A percentile compares a stretch with the other conserved stretches of the same genome.
These are phyloP conservation scores for Octodonta nipae DNA, from an alignment of 2,888 invertebrate genomes.

Conservation along the genomic window DNA sequence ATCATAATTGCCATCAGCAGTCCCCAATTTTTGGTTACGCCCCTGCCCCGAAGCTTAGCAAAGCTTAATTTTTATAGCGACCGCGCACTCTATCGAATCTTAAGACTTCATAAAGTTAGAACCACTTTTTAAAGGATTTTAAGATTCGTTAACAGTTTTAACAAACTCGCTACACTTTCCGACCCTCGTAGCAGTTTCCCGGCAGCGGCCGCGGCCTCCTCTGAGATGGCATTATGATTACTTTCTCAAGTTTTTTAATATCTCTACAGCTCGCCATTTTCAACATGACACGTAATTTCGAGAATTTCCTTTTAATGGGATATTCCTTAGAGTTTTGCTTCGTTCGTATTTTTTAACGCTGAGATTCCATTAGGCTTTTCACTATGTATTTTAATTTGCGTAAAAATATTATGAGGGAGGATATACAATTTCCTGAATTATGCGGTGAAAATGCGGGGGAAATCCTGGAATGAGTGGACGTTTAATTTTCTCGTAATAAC, in stretches of 20 bases:
- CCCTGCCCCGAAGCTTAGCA: too few relatives aligned
- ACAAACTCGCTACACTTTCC: constrained; percentile 33
- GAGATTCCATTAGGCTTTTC: too few relatives aligned
- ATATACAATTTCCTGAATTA: too few relatives aligned
- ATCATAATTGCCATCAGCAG: too few relatives aligned
- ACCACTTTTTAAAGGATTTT: constrained; percentile 36
- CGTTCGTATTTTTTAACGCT: constrained; percentile 20
- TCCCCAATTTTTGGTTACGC: too few relatives aligned
- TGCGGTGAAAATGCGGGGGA: too few relatives aligned
- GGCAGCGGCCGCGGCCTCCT: too few relatives aligned
- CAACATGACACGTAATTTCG: constrained; percentile 31
- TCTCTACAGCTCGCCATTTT: constrained; percentile 28
- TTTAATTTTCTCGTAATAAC: too few relatives aligned
- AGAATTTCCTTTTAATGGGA: constrained; percentile 29
- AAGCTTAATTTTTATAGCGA: constrained; percentile 35
- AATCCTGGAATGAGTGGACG: too few relatives aligned
- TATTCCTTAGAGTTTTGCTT: constrained; percentile 21
- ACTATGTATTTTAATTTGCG: too few relatives aligned
- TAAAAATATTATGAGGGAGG: too few relatives aligned
- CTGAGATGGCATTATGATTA: constrained; percentile 23
- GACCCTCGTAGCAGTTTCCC: constrained; percentile 21
- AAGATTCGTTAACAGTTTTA: constrained; percentile 37
- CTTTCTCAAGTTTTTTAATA: constrained; percentile 35
- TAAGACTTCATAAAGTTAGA: constrained; percentile 32
- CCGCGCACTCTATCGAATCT: constrained; percentile 29